Percentiles rank a stretch among this genome's conserved stretches.
Conservation (phyloP, 1,140 invertebrate genomes). For the Penaeus chinensis region DNA sequence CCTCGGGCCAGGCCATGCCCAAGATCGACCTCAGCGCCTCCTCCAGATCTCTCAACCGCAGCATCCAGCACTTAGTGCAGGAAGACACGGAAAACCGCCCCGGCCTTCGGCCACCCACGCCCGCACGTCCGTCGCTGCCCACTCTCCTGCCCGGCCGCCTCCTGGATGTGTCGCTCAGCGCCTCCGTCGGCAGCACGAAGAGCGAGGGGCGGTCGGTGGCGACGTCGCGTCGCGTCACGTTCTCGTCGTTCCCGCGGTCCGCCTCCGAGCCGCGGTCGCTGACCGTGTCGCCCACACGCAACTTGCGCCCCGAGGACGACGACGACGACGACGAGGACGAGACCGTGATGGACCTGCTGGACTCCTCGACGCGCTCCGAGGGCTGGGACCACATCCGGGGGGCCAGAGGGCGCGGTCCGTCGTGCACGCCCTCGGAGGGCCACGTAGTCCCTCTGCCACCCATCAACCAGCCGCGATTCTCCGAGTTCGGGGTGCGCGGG, state of each 20-base stretch:
- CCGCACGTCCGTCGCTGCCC: slow-evolving; percentile 54
- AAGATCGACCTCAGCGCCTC: slow-evolving; percentile 24
- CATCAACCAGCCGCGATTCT: slow-evolving; percentile 37
- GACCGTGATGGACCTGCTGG: slow-evolving; percentile 23
- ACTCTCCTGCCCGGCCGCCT: slow-evolving; percentile 40
- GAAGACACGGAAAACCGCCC: slow-evolving; percentile 48
- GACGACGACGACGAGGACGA: slow-evolving; percentile 25
- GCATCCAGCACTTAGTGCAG: slow-evolving; percentile 38
- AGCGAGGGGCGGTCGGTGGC: slow-evolving; percentile 22
- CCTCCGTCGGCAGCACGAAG: slow-evolving; percentile 34
- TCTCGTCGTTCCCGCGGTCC: slow-evolving; percentile 22
- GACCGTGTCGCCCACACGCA: not conserved
- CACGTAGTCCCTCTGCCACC: slow-evolving; percentile 58
- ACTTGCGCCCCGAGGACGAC: not conserved
- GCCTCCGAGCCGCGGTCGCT: not conserved
- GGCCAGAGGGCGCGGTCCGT: not conserved
- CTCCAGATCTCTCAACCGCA: slow-evolving; percentile 39
- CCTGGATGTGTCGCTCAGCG: slow-evolving; percentile 32
- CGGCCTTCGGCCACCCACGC: slow-evolving; percentile 47
- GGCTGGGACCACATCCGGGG: slow-evolving; percentile 52
- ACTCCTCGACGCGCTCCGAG: slow-evolving; percentile 52
- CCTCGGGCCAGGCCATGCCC: slow-evolving; percentile 37
- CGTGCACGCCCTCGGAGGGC: slow-evolving; percentile 24
- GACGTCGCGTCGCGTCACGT: slow-evolving; percentile 14
- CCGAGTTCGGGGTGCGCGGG: slow-evolving; percentile 6